These are phyloP conservation scores for Altica lythri DNA, from an alignment of 2,888 invertebrate species.

Conservation along the genomic window DNA sequence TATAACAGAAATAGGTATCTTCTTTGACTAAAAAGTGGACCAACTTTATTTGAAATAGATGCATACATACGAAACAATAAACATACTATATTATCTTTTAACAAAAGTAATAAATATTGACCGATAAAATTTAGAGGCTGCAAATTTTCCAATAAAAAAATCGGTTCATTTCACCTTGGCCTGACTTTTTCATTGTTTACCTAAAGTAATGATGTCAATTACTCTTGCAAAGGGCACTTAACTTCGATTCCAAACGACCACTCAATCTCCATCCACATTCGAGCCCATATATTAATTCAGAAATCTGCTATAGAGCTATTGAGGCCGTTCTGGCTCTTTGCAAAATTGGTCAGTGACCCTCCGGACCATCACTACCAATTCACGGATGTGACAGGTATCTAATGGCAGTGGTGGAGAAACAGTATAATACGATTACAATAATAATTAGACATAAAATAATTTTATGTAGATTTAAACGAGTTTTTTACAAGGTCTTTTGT, in stretches of 20 bases:
- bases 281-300: conserved; percentile 10
- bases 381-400: not conserved
- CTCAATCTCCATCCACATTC: conserved; percentile 7
- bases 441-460: too few species aligned
- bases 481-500: too few species aligned
- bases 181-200: conserved; percentile 2
- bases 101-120: too few species aligned
- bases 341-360: conserved; percentile 13
- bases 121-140: not conserved
- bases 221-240: conserved; percentile 9
- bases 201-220: conserved; percentile 13
- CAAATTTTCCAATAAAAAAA: not conserved
- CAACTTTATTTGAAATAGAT: too few species aligned
- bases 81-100: too few species aligned
- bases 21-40: too few species aligned
- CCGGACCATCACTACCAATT: not conserved
- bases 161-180: conserved; percentile 6
- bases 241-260: conserved; percentile 12
- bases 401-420: too few species aligned
- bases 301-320: conserved; percentile 5
- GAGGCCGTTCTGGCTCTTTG: conserved; percentile 2
- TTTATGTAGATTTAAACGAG: too few species aligned
- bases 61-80: too few species aligned
- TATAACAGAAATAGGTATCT: too few species aligned
- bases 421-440: too few species aligned